Evolutionary conservation across 2,888 invertebrate genomes (phyloP).

Genomic region (Epirrhoe alternata): DNA sequence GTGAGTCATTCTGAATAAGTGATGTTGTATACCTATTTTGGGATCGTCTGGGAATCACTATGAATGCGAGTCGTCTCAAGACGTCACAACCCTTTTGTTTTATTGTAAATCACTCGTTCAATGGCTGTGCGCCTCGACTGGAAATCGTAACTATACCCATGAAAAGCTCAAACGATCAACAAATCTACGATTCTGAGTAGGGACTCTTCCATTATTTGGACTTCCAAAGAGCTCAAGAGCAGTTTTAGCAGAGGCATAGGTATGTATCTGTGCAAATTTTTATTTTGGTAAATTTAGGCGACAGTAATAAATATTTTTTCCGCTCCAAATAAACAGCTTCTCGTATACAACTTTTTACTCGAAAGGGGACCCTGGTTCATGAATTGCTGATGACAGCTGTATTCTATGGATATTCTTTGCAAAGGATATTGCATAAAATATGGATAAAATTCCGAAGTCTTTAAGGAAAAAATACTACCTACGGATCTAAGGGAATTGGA

Average conservation of each 20-base stretch:
- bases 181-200: conserved; percentile 5
- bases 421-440: conserved; percentile 68
- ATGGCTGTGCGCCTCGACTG: conserved; percentile 32
- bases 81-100: conserved; percentile 57
- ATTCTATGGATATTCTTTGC: conserved; percentile 62
- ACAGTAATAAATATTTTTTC: conserved; percentile 59
- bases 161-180: conserved; percentile 16
- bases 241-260: conserved; percentile 2
- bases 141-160: conserved; percentile 21
- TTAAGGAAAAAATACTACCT: conserved; percentile 16
- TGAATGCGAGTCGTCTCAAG: conserved; percentile 60
- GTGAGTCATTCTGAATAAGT: conserved; percentile 65
- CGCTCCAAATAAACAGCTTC: conserved; percentile 59
- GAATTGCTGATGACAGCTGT: conserved; percentile 74
- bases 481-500: background rate
- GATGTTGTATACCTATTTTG: conserved; percentile 65
- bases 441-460: conserved; percentile 25
- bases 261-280: background rate
- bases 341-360: conserved; percentile 46
- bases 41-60: conserved; percentile 75
- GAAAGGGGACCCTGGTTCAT: conserved; percentile 60
- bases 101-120: conserved; percentile 56
- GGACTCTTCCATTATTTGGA: too few relatives aligned
- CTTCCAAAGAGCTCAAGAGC: background rate
- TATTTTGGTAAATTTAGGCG: conserved; percentile 47